These are phyloP conservation scores for Horisme vitalbata DNA, from an alignment of 2,888 invertebrate genomes.

Conservation along the genomic window DNA sequence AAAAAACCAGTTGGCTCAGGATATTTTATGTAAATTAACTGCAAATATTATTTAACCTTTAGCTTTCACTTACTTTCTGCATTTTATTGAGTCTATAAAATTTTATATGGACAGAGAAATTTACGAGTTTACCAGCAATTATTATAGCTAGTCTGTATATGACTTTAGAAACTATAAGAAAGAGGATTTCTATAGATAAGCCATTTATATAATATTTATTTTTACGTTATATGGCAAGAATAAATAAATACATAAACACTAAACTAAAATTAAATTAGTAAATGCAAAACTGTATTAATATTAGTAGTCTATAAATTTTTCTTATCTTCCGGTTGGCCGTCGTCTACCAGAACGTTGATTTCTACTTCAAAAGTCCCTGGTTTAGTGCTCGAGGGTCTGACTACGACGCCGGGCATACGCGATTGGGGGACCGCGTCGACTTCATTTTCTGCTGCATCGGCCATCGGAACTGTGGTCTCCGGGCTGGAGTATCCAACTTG, in stretches of 20 bases:
- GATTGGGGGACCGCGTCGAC: constrained; percentile 73
- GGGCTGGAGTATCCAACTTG: constrained; percentile 56
- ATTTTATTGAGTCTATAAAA: constrained; percentile 5
- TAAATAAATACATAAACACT: constrained; percentile 46
- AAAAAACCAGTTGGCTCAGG: too few species aligned
- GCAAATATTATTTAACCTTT: not conserved
- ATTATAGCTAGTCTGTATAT: too few species aligned
- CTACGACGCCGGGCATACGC: constrained; percentile 66
- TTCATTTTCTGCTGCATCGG: constrained; percentile 70
- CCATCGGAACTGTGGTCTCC: constrained; percentile 44
- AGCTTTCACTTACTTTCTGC: constrained; percentile 26
- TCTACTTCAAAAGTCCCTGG: constrained; percentile 73
- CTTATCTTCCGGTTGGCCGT: constrained; percentile 63
- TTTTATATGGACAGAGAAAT: not conserved
- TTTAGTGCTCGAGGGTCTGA: constrained; percentile 63
- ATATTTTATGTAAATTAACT: too few species aligned
- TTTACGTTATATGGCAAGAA: constrained; percentile 70
- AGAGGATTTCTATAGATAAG: not conserved
- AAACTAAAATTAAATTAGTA: constrained; percentile 33
- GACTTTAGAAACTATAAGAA: not conserved
- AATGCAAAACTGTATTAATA: constrained; percentile 42
- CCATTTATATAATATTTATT: constrained; percentile 36
- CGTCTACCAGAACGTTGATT: constrained; percentile 70
- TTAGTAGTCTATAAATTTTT: constrained; percentile 25
- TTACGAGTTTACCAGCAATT: not conserved